Evolutionary conservation across 2,113 vertebrate genomes (phyloP), one percentile per base, ranked within the genome.

Genomic region (Furnarius figulus): DNA sequence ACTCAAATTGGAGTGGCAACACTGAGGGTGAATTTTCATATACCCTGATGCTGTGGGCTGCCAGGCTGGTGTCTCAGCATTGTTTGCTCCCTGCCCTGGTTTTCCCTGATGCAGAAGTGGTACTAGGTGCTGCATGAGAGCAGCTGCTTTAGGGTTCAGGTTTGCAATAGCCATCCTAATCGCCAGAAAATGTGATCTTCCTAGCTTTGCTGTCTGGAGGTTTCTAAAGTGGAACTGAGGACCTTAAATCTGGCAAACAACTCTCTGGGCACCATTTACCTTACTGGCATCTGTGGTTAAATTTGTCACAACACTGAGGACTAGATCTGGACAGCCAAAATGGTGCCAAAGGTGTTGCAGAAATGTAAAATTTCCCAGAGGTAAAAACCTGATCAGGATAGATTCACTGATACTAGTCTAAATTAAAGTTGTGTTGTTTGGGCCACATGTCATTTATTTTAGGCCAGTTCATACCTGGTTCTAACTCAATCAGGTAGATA

Each of bases 21-120:
- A 0, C 8, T 21, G 19, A 30, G 16, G 39, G 25, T 46, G 40
- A 49, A n/a, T 80, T 68, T 80, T 35, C 12, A 11, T 0, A 4
- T 35, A 42, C 3, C 9, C 30, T 42, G 18, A 63, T 11, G 30
- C 22, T 30, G 25, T 0, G 2, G 46, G 40, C 20, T 1, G 1
- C 12, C 19, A 20, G 6, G 20, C 19, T 31, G 25, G 8, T 12
- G 21, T 25, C 70, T 71, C 58, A n/a, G 23, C 35, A 20, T 6
- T 15, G 30, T 79, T 39, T 89, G n/a, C 31, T 52, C 39, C n/a
- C 17, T 49, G 19, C 40, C 67, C 42, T 56, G 27, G 4, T 37
- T 74, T 56, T 30, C 23, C 42, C 8, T 44, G n/a, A 27, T 33
- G 49, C 12, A 56, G 20, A 40, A 72, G 23, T 18, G 25, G 6